These are phyloP conservation scores for Bimastos eiseni DNA, from an alignment of 2,888 invertebrate species.

Conservation along the genomic window DNA sequence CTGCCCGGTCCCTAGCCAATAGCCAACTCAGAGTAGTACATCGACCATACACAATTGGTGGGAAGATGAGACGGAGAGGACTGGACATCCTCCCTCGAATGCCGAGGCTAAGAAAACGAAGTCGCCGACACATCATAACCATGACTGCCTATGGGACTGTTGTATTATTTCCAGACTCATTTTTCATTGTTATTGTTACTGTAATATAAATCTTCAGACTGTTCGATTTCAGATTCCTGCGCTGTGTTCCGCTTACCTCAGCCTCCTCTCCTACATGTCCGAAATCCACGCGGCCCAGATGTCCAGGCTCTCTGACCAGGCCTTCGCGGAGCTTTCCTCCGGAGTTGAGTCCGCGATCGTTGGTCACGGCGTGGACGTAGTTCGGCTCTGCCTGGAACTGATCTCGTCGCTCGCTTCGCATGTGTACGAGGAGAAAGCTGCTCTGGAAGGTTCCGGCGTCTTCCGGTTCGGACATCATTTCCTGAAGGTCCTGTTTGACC, in stretches of 20 bases:
- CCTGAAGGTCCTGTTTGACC: constrained; percentile 69
- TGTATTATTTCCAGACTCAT: too few relatives aligned
- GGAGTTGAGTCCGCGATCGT: constrained; percentile 57
- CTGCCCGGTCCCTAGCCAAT: too few relatives aligned
- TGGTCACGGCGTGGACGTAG: constrained; percentile 48
- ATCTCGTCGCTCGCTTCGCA: constrained; percentile 51
- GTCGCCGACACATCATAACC: too few relatives aligned
- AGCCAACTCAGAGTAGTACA: too few relatives aligned
- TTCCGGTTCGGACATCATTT: constrained; percentile 45
- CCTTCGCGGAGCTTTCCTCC: constrained; percentile 57
- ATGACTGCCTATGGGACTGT: too few relatives aligned
- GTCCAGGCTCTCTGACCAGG: constrained; percentile 53
- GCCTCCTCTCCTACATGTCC: constrained; percentile 71
- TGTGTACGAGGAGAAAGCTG: constrained; percentile 45
- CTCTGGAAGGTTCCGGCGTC: neutral
- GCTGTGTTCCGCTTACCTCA: constrained; percentile 71
- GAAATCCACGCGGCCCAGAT: constrained; percentile 73
- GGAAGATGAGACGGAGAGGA: too few relatives aligned
- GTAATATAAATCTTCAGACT: neutral
- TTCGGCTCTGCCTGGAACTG: constrained; percentile 54
- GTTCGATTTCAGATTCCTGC: constrained; percentile 67
- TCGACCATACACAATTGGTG: too few relatives aligned
- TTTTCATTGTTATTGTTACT: too few relatives aligned
- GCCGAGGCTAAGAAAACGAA: too few relatives aligned
- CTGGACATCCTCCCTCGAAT: too few relatives aligned